These are phyloP conservation scores for Phrynocephalus versicolor DNA, from an alignment of 2,113 vertebrate genomes.

Conservation along the genomic window DNA sequence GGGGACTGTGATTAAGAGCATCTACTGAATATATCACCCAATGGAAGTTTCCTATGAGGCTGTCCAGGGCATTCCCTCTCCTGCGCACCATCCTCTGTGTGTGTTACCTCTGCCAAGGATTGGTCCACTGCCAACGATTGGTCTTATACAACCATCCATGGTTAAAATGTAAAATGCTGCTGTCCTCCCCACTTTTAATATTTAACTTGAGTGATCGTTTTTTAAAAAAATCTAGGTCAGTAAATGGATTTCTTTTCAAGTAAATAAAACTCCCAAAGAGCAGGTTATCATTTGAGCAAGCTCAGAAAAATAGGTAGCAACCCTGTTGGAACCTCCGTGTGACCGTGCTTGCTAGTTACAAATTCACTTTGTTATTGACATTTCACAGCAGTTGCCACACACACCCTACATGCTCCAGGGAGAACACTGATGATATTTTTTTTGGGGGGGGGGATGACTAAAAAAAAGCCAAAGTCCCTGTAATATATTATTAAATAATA, in stretches of 20 bases:
- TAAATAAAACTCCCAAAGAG: neutral
- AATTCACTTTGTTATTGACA: constrained; percentile 37
- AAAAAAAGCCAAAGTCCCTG: too few species aligned
- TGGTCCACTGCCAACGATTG: neutral
- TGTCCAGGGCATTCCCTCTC: too few species aligned
- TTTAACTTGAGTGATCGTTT: constrained; percentile 55
- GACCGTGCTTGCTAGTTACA: neutral
- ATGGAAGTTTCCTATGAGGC: too few species aligned
- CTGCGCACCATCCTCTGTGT: neutral
- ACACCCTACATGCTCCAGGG: rapidly evolving
- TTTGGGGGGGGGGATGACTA: too few species aligned
- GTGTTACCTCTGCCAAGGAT: neutral
- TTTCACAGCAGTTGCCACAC: constrained; percentile 19
- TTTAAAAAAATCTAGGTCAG: constrained; percentile 3
- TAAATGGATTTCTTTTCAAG: constrained; percentile 19
- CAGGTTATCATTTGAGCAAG: neutral
- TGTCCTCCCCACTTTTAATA: constrained; percentile 48
- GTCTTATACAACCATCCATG: constrained; percentile 22
- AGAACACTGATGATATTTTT: neutral
- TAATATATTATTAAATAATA: too few species aligned
- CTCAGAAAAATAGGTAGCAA: rapidly evolving
- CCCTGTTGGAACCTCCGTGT: neutral
- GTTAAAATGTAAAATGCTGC: constrained; percentile 50
- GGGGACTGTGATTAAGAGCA: too few species aligned
- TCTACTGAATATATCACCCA: too few species aligned